Percentiles rank a stretch among this genome's conserved stretches.
Evolutionary conservation across 2,113 vertebrate species (phyloP).

Genomic region (Dendropsophus ebraccatus): DNA sequence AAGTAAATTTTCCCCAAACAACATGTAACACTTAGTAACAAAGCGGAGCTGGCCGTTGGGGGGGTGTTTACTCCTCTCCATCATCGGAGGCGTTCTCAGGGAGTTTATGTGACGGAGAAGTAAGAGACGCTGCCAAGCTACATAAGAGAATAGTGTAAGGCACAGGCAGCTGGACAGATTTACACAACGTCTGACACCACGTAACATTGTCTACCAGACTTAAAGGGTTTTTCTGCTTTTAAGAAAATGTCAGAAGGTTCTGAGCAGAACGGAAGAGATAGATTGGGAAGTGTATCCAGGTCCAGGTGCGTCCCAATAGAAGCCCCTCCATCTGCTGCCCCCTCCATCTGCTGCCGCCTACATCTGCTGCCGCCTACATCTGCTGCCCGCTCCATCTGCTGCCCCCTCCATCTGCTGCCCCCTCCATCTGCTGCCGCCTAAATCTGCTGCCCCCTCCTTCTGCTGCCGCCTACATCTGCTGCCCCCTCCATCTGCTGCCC

Average conservation of each 20-base stretch:
- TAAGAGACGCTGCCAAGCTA: slow-evolving; percentile 6
- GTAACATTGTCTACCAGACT: neutral
- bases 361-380: no score
- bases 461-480: no score
- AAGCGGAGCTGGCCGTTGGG: neutral
- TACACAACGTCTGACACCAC: no score
- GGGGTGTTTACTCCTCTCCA: neutral
- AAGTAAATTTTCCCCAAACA: neutral
- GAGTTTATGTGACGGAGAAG: neutral
- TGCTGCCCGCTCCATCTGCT: no score
- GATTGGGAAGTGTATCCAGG: neutral
- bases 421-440: no score
- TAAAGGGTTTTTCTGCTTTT: neutral
- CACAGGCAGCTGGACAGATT: neutral
- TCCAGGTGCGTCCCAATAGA: no score
- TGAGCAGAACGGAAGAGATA: neutral
- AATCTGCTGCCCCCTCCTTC: no score
- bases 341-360: no score
- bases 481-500: no score
- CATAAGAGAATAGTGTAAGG: neutral
- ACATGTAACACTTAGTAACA: neutral
- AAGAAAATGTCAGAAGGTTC: neutral
- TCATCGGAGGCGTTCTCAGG: neutral
- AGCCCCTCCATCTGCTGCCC: no score
- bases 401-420: no score